phyloP scores from a whole-genome alignment of 2,888 invertebrate genomes.

The Tyria jacobaeae region DNA sequence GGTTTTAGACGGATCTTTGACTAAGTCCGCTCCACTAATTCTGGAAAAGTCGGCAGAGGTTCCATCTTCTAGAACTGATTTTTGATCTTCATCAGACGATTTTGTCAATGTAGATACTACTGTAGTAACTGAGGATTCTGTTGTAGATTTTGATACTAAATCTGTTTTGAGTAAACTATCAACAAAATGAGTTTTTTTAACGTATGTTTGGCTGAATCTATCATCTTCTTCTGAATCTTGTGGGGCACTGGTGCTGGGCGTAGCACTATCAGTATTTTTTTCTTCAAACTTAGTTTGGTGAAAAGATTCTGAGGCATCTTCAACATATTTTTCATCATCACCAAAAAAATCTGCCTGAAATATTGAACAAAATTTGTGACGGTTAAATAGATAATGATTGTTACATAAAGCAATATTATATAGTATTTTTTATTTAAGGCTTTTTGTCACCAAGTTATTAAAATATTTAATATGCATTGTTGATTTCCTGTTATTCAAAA shows the following conservation, averaged over 20 bases:
- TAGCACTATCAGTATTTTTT: slow-evolving; percentile 39
- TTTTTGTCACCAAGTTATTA: too few relatives aligned
- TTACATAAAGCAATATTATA: too few relatives aligned
- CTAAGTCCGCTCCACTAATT: slow-evolving; percentile 79
- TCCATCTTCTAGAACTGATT: slow-evolving; percentile 79
- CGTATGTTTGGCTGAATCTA: slow-evolving; percentile 56
- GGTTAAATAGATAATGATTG: too few relatives aligned
- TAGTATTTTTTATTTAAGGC: too few relatives aligned
- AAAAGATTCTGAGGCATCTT: slow-evolving; percentile 53
- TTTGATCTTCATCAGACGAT: slow-evolving; percentile 81
- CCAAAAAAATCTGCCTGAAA: slow-evolving; percentile 76
- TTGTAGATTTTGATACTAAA: slow-evolving; percentile 79
- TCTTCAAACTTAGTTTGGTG: slow-evolving; percentile 49
- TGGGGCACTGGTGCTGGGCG: slow-evolving; percentile 55
- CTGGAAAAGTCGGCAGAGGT: slow-evolving; percentile 82
- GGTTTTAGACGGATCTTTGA: slow-evolving; percentile 79
- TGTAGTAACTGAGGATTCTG: slow-evolving; percentile 82
- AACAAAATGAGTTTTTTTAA: slow-evolving; percentile 69
- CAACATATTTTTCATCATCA: slow-evolving; percentile 67
- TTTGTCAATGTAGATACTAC: slow-evolving; percentile 80
- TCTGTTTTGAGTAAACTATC: slow-evolving; percentile 71
- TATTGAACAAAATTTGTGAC: slow-evolving; percentile 13
- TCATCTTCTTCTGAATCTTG: slow-evolving; percentile 55
- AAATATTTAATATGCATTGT: too few relatives aligned
- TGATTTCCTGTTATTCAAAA: too few relatives aligned